Conservation (phyloP, 1,140 invertebrate species). For the Pogonognathellus flavescens region DNA sequence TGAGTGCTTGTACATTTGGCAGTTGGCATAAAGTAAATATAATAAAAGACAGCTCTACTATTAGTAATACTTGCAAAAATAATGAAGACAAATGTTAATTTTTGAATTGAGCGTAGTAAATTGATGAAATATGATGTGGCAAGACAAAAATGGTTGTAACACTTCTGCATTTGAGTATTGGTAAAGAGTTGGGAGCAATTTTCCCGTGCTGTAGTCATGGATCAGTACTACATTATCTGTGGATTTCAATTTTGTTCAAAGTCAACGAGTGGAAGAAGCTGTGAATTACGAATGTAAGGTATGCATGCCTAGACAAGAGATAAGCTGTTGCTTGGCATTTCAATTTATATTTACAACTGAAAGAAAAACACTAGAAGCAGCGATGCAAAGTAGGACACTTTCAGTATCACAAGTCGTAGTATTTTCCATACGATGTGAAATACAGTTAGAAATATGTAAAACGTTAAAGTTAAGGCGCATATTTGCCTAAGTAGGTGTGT, state of each 20-base stretch:
- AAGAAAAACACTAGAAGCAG: background rate
- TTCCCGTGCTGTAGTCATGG: conserved; percentile 12
- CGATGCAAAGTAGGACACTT: conserved; percentile 19
- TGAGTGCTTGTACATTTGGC: too few species aligned
- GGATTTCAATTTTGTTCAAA: background rate
- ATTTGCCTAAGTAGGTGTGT: conserved; percentile 34
- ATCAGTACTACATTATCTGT: background rate
- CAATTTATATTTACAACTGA: conserved; percentile 40
- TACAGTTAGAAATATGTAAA: conserved; percentile 1
- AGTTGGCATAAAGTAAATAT: too few species aligned
- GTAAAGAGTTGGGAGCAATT: conserved; percentile 34
- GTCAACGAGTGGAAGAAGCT: conserved; percentile 10
- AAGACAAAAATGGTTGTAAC: too few species aligned
- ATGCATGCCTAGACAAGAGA: conserved; percentile 36
- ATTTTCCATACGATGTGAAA: conserved; percentile 17
- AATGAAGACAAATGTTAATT: conserved; percentile 14
- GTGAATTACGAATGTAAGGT: conserved; percentile 38
- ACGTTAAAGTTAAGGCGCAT: background rate
- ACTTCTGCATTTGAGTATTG: background rate
- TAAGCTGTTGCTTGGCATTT: conserved; percentile 37
- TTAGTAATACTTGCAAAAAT: background rate
- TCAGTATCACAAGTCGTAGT: background rate
- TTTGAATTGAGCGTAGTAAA: background rate
- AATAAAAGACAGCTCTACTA: too few species aligned
- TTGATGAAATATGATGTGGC: background rate